Percentiles rank a stretch among this genome's conserved stretches.
Evolutionary conservation across 2,888 invertebrate species (phyloP).

Genomic region (Himalopsyche tibetana): DNA sequence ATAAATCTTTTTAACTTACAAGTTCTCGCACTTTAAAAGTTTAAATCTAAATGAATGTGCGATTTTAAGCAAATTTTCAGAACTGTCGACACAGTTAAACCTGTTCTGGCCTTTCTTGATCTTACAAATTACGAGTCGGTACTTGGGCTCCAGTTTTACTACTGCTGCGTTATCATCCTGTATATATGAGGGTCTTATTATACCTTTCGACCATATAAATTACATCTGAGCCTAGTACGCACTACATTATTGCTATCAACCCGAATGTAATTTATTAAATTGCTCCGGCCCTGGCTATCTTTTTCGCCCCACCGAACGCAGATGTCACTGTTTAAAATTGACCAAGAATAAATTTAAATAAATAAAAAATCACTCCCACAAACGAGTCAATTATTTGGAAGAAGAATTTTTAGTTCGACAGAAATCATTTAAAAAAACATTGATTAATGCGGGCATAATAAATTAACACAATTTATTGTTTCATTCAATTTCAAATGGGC

Average conservation of each 20-base stretch:
- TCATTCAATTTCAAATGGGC: too few relatives aligned
- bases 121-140: conserved; percentile 33
- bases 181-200: conserved; percentile 56
- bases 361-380: conserved; percentile 1
- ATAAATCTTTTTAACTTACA: too few relatives aligned
- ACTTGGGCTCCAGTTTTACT: conserved; percentile 35
- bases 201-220: conserved; percentile 57
- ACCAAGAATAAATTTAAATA: conserved; percentile 45
- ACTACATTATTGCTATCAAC: conserved; percentile 62
- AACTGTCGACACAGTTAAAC: conserved; percentile 11
- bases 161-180: conserved; percentile 47
- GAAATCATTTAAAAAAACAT: too few relatives aligned
- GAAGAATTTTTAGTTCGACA: too few relatives aligned
- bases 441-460: too few relatives aligned
- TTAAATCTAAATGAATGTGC: too few relatives aligned
- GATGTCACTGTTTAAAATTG: conserved; percentile 48
- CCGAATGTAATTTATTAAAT: conserved; percentile 57
- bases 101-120: conserved; percentile 7
- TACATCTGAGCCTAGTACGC: conserved; percentile 56
- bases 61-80: conserved; percentile 24
- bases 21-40: too few relatives aligned
- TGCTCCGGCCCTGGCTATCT: conserved; percentile 50
- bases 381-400: too few relatives aligned
- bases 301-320: conserved; percentile 17
- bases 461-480: too few relatives aligned